Percentiles rank a stretch among this genome's conserved stretches.
Evolutionary conservation across 2,797 vertebrate species (phyloP).

Genomic region (Notoglanidium macrostoma): DNA sequence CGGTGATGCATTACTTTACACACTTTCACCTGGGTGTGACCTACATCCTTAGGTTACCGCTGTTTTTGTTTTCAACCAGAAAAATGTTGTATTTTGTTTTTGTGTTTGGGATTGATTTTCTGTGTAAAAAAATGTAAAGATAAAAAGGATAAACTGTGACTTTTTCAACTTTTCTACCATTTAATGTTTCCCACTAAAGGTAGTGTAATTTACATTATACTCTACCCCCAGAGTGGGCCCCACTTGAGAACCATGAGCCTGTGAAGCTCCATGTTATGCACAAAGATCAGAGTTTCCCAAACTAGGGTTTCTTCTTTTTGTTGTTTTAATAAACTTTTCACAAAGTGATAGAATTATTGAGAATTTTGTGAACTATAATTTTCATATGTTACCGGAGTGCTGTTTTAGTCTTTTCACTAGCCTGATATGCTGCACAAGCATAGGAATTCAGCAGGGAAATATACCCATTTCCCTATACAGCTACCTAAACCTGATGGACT

Average conservation of each 20-base stretch:
- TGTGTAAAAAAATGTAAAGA: background rate
- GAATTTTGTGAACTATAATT: background rate
- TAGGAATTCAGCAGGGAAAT: background rate
- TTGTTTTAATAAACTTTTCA: background rate
- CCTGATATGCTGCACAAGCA: background rate
- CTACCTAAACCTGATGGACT: background rate
- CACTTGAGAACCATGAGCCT: background rate
- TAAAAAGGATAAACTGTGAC: background rate
- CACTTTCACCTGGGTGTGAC: background rate
- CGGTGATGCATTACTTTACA: conserved; percentile 8
- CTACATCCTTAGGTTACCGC: background rate
- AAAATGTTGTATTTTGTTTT: background rate
- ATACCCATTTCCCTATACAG: background rate
- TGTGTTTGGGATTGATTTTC: background rate
- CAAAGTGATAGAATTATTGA: background rate
- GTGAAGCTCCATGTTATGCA: background rate
- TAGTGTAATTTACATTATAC: background rate
- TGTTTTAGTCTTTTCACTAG: background rate
- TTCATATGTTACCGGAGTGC: background rate
- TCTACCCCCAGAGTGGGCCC: background rate
- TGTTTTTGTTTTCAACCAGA: background rate
- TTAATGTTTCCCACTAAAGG: background rate
- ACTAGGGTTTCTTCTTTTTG: background rate
- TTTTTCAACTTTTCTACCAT: background rate
- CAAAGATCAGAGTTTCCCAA: background rate